These are phyloP conservation scores for Andrena praecox DNA, from an alignment of 2,888 invertebrate genomes.

Conservation along the genomic window DNA sequence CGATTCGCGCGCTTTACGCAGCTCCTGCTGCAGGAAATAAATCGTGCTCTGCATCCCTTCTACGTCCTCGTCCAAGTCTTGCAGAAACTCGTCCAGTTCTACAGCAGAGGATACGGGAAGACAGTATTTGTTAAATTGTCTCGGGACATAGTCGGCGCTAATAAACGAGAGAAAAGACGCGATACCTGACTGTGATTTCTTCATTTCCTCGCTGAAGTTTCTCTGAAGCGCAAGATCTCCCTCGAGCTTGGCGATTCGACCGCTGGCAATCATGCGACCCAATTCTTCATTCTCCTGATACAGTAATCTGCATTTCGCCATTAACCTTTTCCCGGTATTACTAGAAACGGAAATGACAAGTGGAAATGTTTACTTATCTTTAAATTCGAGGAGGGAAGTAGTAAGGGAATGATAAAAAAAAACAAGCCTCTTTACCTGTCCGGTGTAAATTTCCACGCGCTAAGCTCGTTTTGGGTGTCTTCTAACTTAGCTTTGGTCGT, in stretches of 20 bases:
- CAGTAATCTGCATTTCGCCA: slow-evolving; percentile 97
- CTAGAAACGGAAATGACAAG: slow-evolving; percentile 83
- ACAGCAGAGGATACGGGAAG: not conserved
- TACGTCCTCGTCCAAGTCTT: slow-evolving; percentile 98
- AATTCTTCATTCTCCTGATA: slow-evolving; percentile 99
- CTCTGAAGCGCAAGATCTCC: slow-evolving; percentile 97
- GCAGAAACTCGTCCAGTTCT: slow-evolving; percentile 98
- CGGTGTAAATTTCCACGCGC: slow-evolving; percentile 99
- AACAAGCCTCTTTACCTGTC: slow-evolving; percentile 88
- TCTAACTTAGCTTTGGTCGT: slow-evolving; percentile 96
- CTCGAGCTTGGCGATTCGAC: slow-evolving; percentile 97
- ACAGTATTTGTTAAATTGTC: slow-evolving; percentile 5
- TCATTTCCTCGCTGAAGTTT: slow-evolving; percentile 97
- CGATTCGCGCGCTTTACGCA: slow-evolving; percentile 92
- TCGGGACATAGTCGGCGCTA: not conserved
- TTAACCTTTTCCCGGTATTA: slow-evolving; percentile 98
- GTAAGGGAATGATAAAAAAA: not conserved
- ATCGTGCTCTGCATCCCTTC: slow-evolving; percentile 99
- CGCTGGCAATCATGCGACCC: slow-evolving; percentile 97
- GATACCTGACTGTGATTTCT: slow-evolving; percentile 96
- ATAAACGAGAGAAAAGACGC: not conserved
- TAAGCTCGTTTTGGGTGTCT: slow-evolving; percentile 98
- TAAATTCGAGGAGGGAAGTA: no score
- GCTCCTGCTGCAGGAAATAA: slow-evolving; percentile 96
- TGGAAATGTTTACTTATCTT: slow-evolving; percentile 27